A percentile compares a stretch with the other conserved stretches of the same genome.
Conservation (phyloP, 2,113 vertebrate species). For the Pseudorasbora parva region DNA sequence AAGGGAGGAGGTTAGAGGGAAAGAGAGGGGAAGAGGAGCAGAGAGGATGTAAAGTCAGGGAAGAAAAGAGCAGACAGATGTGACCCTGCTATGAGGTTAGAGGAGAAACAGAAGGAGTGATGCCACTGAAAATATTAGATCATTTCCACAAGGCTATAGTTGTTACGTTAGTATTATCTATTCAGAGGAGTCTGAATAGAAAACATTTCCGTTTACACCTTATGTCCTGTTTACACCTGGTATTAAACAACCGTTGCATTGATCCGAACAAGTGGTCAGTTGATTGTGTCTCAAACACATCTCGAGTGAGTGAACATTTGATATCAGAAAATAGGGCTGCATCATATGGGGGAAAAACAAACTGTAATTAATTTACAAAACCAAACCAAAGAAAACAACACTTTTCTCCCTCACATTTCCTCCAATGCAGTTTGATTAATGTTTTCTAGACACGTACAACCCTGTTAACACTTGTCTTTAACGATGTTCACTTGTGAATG, state of each 20-base stretch:
- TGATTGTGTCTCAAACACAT: neutral
- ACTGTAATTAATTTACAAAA: neutral
- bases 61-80: constrained; percentile 47
- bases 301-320: neutral
- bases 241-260: neutral
- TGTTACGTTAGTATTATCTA: neutral
- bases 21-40: constrained; percentile 76
- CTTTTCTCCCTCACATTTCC: neutral
- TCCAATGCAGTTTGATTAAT: neutral
- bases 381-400: too few relatives aligned
- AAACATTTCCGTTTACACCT: neutral
- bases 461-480: neutral
- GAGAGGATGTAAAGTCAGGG: constrained; percentile 57
- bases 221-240: neutral
- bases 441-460: neutral
- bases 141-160: neutral
- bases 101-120: constrained; percentile 62
- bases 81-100: constrained; percentile 44
- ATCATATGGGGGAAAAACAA: neutral
- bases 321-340: too few relatives aligned
- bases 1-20: constrained; percentile 65
- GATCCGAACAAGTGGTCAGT: neutral
- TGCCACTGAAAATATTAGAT: constrained; percentile 13
- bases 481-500: neutral
- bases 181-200: neutral